Evolutionary conservation across 2,888 invertebrate genomes (phyloP).

Genomic region (Pseudanteris insignis): DNA sequence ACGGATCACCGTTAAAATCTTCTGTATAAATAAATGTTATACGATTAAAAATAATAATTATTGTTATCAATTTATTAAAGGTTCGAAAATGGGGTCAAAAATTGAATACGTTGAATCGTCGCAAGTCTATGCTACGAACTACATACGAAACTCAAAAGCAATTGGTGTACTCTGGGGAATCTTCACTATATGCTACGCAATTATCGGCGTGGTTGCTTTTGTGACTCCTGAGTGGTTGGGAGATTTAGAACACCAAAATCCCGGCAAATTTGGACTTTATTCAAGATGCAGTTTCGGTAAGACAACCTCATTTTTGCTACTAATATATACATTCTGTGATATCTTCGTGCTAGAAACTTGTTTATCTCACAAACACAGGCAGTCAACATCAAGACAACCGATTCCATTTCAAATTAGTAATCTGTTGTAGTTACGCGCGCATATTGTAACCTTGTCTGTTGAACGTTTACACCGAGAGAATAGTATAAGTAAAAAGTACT

Average conservation of each 20-base stretch:
- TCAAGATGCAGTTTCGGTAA: constrained; percentile 77
- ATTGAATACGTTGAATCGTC: constrained; percentile 92
- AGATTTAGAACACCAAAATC: constrained; percentile 83
- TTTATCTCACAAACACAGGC: too few species aligned
- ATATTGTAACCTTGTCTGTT: too few species aligned
- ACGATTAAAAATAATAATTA: neutral
- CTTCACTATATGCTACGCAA: constrained; percentile 96
- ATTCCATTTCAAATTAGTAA: too few species aligned
- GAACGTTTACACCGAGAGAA: too few species aligned
- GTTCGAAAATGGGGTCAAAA: constrained; percentile 81
- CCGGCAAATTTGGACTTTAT: constrained; percentile 93
- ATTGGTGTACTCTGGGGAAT: constrained; percentile 98
- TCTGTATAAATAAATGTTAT: neutral
- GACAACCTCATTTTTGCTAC: neutral
- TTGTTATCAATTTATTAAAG: neutral
- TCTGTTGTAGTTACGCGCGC: too few species aligned
- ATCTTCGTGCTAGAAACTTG: too few species aligned
- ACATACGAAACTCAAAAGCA: constrained; percentile 91
- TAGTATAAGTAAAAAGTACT: too few species aligned
- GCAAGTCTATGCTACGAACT: constrained; percentile 90
- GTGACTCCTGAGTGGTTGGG: constrained; percentile 95
- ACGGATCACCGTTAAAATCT: too few species aligned
- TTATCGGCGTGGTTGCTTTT: constrained; percentile 93
- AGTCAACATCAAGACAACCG: too few species aligned
- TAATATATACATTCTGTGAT: too few species aligned